A percentile compares a stretch with the other conserved stretches of the same genome.
These are phyloP conservation scores for Pseudomyrmex pallidus DNA, from an alignment of 1,140 invertebrate genomes.

Conservation along the genomic window DNA sequence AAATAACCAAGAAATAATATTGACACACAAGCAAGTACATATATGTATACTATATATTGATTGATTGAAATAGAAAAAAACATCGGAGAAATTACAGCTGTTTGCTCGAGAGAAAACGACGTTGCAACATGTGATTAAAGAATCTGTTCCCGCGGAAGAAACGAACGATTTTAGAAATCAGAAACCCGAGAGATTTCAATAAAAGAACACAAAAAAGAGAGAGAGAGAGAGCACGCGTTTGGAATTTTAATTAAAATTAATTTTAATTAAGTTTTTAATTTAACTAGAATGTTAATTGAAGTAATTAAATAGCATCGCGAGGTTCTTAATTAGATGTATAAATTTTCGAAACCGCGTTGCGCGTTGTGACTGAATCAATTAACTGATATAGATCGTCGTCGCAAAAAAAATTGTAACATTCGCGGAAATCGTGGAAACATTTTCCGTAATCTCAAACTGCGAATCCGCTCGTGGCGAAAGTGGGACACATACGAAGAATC, in stretches of 20 bases:
- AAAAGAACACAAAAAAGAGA: not conserved
- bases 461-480: too few species aligned
- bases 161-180: not conserved
- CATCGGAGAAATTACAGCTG: constrained; percentile 16
- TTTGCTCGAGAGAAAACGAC: constrained; percentile 20
- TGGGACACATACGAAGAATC: not conserved
- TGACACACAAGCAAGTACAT: constrained; percentile 4
- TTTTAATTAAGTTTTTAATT: too few species aligned
- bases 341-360: too few species aligned
- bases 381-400: not conserved
- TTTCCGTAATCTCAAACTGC: too few species aligned
- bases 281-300: too few species aligned
- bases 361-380: constrained; percentile 4
- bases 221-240: not conserved
- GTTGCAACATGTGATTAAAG: not conserved
- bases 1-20: constrained; percentile 15
- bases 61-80: not conserved
- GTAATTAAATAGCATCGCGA: too few species aligned
- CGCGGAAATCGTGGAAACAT: too few species aligned
- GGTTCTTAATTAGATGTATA: too few species aligned
- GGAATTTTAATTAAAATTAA: not conserved
- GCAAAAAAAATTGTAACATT: too few species aligned
- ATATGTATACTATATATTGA: too few species aligned
- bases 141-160: constrained; percentile 1
- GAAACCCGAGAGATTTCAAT: not conserved